Percentiles rank a stretch among this genome's conserved stretches.
These are phyloP conservation scores for Sander lucioperca DNA, from an alignment of 2,113 vertebrate species.

Conservation along the genomic window DNA sequence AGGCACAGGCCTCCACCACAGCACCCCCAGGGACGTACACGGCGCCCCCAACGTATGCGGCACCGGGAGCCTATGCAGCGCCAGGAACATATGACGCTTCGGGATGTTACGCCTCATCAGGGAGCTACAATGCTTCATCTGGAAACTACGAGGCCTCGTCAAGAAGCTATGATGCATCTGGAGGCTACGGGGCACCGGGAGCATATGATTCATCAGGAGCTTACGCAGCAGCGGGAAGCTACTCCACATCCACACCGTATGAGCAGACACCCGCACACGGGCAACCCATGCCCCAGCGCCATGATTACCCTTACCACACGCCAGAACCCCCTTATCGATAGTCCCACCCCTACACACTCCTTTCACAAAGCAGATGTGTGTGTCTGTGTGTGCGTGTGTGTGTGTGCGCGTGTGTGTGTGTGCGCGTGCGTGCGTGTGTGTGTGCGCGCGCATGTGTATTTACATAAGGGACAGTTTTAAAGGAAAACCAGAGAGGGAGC, in stretches of 20 bases:
- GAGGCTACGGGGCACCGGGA: constrained; percentile 72
- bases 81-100: constrained; percentile 69
- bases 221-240: constrained; percentile 76
- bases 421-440: constrained; percentile 9
- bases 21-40: constrained; percentile 78
- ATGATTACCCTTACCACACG: constrained; percentile 86
- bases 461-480: constrained; percentile 61
- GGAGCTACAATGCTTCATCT: constrained; percentile 63
- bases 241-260: constrained; percentile 86
- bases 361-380: constrained; percentile 68
- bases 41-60: constrained; percentile 66
- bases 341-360: constrained; percentile 61
- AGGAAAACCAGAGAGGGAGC: constrained; percentile 35
- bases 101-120: constrained; percentile 58
- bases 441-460: constrained; percentile 52
- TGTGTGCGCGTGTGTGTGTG: constrained; percentile 5
- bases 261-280: constrained; percentile 87
- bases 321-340: constrained; percentile 87
- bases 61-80: constrained; percentile 62
- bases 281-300: constrained; percentile 84
- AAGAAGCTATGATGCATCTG: constrained; percentile 71
- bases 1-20: constrained; percentile 62
- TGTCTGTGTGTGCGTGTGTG: constrained; percentile 35
- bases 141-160: constrained; percentile 67
- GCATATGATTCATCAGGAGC: constrained; percentile 80